Evolutionary conservation across 2,797 vertebrate species (phyloP).

Genomic region (Hapalemur alaotrensis): DNA sequence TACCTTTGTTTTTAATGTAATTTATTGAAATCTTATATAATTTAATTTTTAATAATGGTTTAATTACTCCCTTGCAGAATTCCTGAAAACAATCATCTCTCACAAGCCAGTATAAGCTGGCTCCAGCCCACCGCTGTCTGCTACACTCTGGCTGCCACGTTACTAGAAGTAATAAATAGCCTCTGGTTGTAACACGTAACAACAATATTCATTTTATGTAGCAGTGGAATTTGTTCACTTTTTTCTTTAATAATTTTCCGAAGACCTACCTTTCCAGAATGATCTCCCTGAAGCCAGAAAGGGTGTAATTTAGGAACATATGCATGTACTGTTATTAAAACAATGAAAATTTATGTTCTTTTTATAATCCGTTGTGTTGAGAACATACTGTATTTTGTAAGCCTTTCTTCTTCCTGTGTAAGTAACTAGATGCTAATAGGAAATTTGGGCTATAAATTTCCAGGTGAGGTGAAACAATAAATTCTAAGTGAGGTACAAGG

Average conservation of each 20-base stretch:
- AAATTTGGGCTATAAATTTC: neutral
- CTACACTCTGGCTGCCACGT: neutral
- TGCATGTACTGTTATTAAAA: neutral
- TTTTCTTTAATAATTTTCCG: slow-evolving; percentile 1
- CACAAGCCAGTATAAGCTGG: neutral
- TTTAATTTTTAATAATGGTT: slow-evolving; percentile 30
- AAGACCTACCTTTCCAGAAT: neutral
- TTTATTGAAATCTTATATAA: neutral
- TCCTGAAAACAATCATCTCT: neutral
- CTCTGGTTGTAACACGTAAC: neutral
- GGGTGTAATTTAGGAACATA: neutral
- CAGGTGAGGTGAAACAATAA: neutral
- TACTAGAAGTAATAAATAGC: neutral
- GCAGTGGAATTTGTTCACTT: neutral
- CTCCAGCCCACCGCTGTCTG: neutral
- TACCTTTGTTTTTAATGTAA: neutral
- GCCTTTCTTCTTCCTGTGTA: neutral
- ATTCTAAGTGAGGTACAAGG: neutral
- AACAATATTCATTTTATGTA: neutral
- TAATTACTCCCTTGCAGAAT: slow-evolving; percentile 41
- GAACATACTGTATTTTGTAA: neutral
- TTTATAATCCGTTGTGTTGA: neutral
- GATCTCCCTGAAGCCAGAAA: neutral
- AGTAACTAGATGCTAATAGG: neutral
- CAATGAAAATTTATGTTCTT: neutral